Base-by-base conservation (phyloP, 2,113 vertebrate genomes). In the Neoarius graeffei region DNA sequence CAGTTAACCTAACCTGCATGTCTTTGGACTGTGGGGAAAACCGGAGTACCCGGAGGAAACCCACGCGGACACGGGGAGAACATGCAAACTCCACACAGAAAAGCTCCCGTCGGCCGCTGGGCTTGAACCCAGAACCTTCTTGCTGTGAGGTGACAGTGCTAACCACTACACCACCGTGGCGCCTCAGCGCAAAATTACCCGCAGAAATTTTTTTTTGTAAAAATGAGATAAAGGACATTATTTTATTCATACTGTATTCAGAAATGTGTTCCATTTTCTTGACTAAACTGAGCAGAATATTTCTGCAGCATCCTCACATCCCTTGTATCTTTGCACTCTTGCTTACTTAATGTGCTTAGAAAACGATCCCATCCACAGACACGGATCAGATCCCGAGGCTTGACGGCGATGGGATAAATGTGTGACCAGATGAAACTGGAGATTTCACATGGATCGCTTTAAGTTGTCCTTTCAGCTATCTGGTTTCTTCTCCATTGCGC, bases 381-480 rank as follows among this genome's bases (percentile, higher is more conserved):
- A 57, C 42, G 42, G 73, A 77, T n/a, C 2, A 54, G 50, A 77
- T 54, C 50, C 23, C 6, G 76, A 27, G 52, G 27, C 59, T 48
- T 27, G 20, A 25, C 23, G 73, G 9, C 59, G 82, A 25, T 35
- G 20, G 23, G 50, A 25, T 42, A 35, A 88, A 59, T 1, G n/a
- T 56, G 69, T 54, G 42, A 50, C 35, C 25, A 30, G 52, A 42
- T 30, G 66, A 76, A 73, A 35, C 57, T n/a, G 54, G 54, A 83
- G 80, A 74, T 74, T 62, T 52, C 20, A 1, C 59, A 83, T 86
- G 57, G 80, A 86, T 86, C 19, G 27, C 84, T 54, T 71, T 52
- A 74, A 54, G 50, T 30, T 42, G 42, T n/a, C 30, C 64, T 57
- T 52, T 76, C 27, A 42, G 35, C 64, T 42, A 11, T 73, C 81